A percentile compares a stretch with the other conserved stretches of the same genome.
Conservation (phyloP, 1,140 invertebrate genomes). For the Battus philenor region DNA sequence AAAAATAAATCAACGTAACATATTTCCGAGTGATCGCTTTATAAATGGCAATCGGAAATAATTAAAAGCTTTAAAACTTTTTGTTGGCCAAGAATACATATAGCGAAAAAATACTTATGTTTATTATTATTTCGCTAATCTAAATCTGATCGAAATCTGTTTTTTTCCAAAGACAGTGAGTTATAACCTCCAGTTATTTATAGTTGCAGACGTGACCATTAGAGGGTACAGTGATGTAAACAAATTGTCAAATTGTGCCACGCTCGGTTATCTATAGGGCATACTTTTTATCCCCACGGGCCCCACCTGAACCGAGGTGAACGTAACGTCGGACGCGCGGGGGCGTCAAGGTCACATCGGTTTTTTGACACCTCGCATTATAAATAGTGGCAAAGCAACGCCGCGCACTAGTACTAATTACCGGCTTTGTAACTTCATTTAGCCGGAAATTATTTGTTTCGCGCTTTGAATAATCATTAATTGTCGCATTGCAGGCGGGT, state of each 20-base stretch:
- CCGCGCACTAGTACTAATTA: slow-evolving; percentile 37
- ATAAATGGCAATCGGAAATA: no score
- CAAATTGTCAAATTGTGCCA: neutral
- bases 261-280: slow-evolving; percentile 37
- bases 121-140: no score
- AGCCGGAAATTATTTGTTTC: slow-evolving; percentile 64
- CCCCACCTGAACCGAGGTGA: slow-evolving; percentile 62
- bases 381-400: slow-evolving; percentile 53
- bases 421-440: slow-evolving; percentile 26
- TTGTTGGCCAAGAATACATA: no score
- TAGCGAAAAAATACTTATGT: no score
- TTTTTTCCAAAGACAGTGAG: no score
- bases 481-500: slow-evolving; percentile 30
- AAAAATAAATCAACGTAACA: no score
- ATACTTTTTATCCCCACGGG: slow-evolving; percentile 48
- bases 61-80: no score
- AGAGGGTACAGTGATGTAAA: no score
- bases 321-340: slow-evolving; percentile 61
- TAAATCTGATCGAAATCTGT: no score
- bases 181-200: no score
- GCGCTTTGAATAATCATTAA: slow-evolving; percentile 45
- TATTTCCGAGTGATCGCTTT: no score
- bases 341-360: slow-evolving; percentile 67
- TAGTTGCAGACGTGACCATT: no score
- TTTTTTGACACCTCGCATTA: slow-evolving; percentile 71